Base-by-base conservation (phyloP, 2,113 vertebrate genomes). In the Pontoporia blainvillei region DNA sequence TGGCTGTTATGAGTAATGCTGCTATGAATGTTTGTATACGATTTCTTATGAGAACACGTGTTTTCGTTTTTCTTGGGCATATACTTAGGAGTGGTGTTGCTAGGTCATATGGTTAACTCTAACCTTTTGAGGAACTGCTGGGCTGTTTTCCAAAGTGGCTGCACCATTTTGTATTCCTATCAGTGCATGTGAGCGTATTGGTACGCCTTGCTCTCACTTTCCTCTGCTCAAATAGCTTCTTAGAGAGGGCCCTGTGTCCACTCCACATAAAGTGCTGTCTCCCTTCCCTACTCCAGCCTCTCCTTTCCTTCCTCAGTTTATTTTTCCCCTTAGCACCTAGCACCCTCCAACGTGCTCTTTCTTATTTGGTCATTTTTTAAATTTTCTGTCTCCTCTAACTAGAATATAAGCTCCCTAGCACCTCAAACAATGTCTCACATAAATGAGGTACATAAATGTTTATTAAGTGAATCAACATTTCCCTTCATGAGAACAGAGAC, bases 201-300 rank as follows among this genome's bases (percentile, higher is more conserved):
- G 1, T 52, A 15, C 31, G 6, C 49, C 41, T 64, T 27, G 11
- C 17, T 76, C 18, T 71, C 67, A 23, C 29, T 93, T 78, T 23
- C 11, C 34, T 94, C 46, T 71, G 18, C 57, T 62, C 72, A 8
- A 15, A 17, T 31, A 59, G 8, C 31, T 14, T 69, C 52, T 6
- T 15, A 11, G n/a, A 36, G 75, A 34, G 52, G 39, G 57, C 57
- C 21, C 34, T 8, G 21, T 39, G 41, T 27, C 46, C 6, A 11
- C 17, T 11, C 20, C 23, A 8, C 12, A 17, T 15, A 15, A n/a
- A 29, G 21, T 4, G 3, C 17, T 0, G 0, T 25, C 20, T 41
- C 31, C 21, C 39, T 73, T 31, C 61, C 44, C 15, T 62, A 2
- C 15, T 36, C 39, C 13, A 29, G 39, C 64, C 27, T 14, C 17